Evolutionary conservation across 2,888 invertebrate species (phyloP).

Genomic region (Hypsopygia costalis): DNA sequence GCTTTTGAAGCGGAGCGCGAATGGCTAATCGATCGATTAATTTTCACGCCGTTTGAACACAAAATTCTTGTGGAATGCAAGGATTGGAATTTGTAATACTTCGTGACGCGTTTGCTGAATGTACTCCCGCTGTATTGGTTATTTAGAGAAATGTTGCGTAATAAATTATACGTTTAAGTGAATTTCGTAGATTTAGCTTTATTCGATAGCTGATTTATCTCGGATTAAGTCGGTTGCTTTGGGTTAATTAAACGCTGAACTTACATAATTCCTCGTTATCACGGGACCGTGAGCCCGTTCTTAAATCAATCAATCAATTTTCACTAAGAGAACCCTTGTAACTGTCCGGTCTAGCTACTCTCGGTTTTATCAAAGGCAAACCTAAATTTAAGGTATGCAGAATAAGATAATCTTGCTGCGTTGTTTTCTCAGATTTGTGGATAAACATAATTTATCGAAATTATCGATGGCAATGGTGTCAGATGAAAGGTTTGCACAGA

Average conservation of each 20-base stretch:
- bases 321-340: constrained; percentile 4
- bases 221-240: constrained; percentile 8
- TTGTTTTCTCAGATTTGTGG: no score
- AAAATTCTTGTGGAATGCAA: constrained; percentile 50
- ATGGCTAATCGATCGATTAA: constrained; percentile 74
- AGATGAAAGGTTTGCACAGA: no score
- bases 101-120: constrained; percentile 18
- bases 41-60: constrained; percentile 67
- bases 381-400: no score
- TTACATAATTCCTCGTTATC: constrained; percentile 12
- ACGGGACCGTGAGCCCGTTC: constrained; percentile 5
- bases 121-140: background rate
- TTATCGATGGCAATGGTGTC: no score
- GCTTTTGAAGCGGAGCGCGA: constrained; percentile 58
- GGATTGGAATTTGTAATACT: constrained; percentile 35
- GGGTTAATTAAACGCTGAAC: constrained; percentile 11
- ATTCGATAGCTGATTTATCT: constrained; percentile 7
- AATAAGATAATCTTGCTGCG: background rate
- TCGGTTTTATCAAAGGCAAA: background rate
- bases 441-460: no score
- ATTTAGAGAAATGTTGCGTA: background rate
- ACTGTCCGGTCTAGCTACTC: background rate
- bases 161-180: constrained; percentile 4
- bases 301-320: constrained; percentile 12
- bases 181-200: constrained; percentile 4